A percentile compares a stretch with the other conserved stretches of the same genome.
These are phyloP conservation scores for Apotomis turbidana DNA, from an alignment of 2,888 invertebrate species.

Conservation along the genomic window DNA sequence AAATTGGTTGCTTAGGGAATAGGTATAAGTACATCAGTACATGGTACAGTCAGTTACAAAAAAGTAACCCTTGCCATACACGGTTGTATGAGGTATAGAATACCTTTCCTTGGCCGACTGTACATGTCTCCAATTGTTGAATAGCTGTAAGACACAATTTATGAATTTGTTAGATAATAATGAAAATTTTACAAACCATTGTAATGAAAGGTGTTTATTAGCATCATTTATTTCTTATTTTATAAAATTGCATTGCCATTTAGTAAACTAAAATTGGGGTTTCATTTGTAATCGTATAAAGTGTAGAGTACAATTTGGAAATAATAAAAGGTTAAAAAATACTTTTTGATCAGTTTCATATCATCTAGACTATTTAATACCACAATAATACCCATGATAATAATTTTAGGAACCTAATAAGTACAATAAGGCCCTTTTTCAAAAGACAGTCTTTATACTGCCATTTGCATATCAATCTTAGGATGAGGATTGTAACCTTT, in stretches of 20 bases:
- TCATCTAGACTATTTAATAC: background rate
- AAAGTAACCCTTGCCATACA: background rate
- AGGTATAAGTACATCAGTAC: background rate
- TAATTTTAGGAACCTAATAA: no score
- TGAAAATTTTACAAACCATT: conserved; percentile 63
- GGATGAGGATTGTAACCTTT: conserved; percentile 94
- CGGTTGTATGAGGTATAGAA: background rate
- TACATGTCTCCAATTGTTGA: conserved; percentile 51
- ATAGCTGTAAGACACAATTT: conserved; percentile 62
- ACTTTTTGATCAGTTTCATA: conserved; percentile 45
- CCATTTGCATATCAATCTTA: conserved; percentile 97
- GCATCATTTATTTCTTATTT: conserved; percentile 52
- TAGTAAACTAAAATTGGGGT: conserved; percentile 55
- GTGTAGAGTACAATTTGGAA: conserved; percentile 56
- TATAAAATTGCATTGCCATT: conserved; percentile 68
- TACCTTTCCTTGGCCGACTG: background rate
- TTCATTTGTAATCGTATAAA: conserved; percentile 58
- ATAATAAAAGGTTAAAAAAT: conserved; percentile 50
- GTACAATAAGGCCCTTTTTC: no score
- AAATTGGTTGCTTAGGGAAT: conserved; percentile 53
- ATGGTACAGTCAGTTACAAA: background rate
- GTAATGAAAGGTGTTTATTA: conserved; percentile 58
- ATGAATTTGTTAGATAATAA: conserved; percentile 69
- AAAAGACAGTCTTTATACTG: conserved; percentile 82
- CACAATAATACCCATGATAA: background rate